These are phyloP conservation scores for Microchrysa polita DNA, from an alignment of 2,888 invertebrate species.

Conservation along the genomic window DNA sequence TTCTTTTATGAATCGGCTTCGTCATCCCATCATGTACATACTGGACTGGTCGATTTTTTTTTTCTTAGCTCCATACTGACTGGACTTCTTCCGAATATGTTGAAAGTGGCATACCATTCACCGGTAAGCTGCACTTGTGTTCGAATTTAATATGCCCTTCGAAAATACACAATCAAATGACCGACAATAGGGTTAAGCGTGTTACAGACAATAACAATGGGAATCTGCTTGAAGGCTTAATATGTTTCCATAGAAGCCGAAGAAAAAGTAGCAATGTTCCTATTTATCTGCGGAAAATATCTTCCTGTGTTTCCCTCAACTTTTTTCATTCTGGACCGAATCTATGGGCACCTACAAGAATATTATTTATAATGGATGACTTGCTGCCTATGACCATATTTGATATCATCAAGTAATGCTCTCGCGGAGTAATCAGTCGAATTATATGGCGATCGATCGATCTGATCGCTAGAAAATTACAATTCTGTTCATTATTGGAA, in stretches of 20 bases:
- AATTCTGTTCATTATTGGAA: conserved; percentile 50
- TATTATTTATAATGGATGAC: conserved; percentile 51
- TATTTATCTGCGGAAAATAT: conserved; percentile 8
- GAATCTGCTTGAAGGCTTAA: no score
- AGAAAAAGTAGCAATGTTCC: not conserved
- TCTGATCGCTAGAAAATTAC: conserved; percentile 46
- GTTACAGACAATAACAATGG: no score
- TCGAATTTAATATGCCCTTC: no score
- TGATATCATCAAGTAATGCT: conserved; percentile 47
- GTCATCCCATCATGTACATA: not conserved
- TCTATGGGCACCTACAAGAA: conserved; percentile 43
- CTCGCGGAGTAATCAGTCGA: conserved; percentile 50
- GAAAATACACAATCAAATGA: no score
- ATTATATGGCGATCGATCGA: conserved; percentile 47
- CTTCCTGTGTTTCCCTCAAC: not conserved
- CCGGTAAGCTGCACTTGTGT: not conserved
- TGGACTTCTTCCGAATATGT: not conserved
- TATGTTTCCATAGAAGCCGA: not conserved
- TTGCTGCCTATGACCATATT: conserved; percentile 48
- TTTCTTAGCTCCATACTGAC: not conserved
- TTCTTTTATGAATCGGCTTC: conserved; percentile 5
- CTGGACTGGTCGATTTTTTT: not conserved
- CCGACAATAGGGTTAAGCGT: no score
- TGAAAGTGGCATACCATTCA: not conserved
- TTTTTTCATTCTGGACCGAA: not conserved